phyloP scores from a whole-genome alignment of 2,113 vertebrate species.

The Phaethon lepturus region DNA sequence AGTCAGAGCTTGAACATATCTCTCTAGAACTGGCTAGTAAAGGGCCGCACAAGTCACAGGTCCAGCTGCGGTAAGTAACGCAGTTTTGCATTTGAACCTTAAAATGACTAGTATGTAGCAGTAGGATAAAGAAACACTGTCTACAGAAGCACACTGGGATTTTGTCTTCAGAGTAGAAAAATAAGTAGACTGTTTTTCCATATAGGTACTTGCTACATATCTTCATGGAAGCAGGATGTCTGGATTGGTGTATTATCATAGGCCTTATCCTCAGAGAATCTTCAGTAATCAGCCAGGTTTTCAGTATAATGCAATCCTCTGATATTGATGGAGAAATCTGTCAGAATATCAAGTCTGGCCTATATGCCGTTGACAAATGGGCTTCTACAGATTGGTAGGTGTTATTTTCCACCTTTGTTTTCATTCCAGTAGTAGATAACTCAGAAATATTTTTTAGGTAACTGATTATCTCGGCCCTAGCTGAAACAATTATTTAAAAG shows the following conservation, averaged over 20 bases:
- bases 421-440: background rate
- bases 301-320: slow-evolving; percentile 86
- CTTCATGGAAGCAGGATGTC: slow-evolving; percentile 95
- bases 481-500: background rate
- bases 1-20: slow-evolving; percentile 95
- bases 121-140: background rate
- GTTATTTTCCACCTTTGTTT: background rate
- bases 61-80: slow-evolving; percentile 91
- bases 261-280: slow-evolving; percentile 92
- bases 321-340: slow-evolving; percentile 88
- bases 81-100: background rate
- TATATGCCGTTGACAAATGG: slow-evolving; percentile 90
- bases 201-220: slow-evolving; percentile 93
- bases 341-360: slow-evolving; percentile 86
- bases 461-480: background rate
- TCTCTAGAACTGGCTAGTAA: slow-evolving; percentile 97
- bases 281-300: slow-evolving; percentile 88
- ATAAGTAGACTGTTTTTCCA: background rate
- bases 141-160: background rate
- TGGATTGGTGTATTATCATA: slow-evolving; percentile 95
- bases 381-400: slow-evolving; percentile 92
- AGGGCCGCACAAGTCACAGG: slow-evolving; percentile 94
- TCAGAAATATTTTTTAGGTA: background rate
- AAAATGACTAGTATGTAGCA: background rate
- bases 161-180: background rate